Percentiles rank a stretch among this genome's conserved stretches.
Conservation (phyloP, 2,888 invertebrate species). For the Ethmia dodecea region DNA sequence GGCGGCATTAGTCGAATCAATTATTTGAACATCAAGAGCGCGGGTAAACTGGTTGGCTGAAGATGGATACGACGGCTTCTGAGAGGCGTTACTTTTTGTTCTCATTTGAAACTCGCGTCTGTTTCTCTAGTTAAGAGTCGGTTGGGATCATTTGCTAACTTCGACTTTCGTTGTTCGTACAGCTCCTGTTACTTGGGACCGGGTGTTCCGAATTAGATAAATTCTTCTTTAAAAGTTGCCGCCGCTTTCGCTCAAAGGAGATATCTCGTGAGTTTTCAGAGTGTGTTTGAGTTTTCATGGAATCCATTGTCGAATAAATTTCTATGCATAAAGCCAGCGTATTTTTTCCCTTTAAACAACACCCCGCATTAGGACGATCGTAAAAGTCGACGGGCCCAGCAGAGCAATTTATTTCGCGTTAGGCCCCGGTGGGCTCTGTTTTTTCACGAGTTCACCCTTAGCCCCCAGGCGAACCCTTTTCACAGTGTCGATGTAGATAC, state of each 20-base stretch:
- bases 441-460: conserved; percentile 21
- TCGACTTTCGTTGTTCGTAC: not conserved
- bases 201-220: not conserved
- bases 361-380: conserved; percentile 25
- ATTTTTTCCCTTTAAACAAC: conserved; percentile 27
- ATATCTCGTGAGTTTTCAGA: not conserved
- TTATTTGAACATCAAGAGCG: conserved; percentile 43
- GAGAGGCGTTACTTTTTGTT: conserved; percentile 15
- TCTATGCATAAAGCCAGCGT: conserved; percentile 12
- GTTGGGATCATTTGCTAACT: too few species aligned
- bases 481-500: conserved; percentile 18
- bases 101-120: too few species aligned
- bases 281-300: not conserved
- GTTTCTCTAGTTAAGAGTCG: too few species aligned
- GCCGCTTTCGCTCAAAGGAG: not conserved
- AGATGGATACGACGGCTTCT: conserved; percentile 27
- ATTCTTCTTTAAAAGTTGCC: not conserved
- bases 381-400: conserved; percentile 25
- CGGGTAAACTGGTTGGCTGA: conserved; percentile 37
- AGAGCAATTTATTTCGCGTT: conserved; percentile 46
- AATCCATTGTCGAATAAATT: not conserved
- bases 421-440: conserved; percentile 26
- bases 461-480: conserved; percentile 30
- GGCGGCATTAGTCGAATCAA: conserved; percentile 42
- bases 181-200: not conserved